A percentile compares a stretch with the other conserved stretches of the same genome.
phyloP scores from a whole-genome alignment of 2,797 vertebrate genomes.

The Scyliorhinus canicula region DNA sequence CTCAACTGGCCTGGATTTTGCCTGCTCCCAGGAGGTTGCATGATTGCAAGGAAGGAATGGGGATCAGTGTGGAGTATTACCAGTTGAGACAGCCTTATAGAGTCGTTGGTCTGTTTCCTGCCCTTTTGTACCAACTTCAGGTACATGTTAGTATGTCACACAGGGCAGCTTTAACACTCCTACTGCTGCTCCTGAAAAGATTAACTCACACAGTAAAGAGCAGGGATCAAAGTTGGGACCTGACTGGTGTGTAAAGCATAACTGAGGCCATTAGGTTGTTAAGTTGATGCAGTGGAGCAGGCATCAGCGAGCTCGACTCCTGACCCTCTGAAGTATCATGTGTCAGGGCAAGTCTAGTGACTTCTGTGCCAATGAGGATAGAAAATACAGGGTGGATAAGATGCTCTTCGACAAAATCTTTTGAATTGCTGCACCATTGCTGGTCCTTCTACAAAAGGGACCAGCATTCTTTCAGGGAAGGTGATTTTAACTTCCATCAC shows the following conservation, averaged over 20 bases:
- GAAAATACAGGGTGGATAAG: neutral
- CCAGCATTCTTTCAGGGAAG: neutral
- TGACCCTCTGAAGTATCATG: neutral
- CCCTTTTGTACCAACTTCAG: neutral
- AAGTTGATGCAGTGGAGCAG: neutral
- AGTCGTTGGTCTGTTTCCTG: neutral
- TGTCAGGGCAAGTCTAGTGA: neutral
- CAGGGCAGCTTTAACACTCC: neutral
- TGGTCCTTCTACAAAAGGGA: neutral
- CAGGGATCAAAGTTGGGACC: neutral
- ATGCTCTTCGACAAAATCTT: neutral
- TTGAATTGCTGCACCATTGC: neutral
- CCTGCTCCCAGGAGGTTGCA: neutral
- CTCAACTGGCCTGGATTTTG: neutral
- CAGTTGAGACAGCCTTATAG: neutral
- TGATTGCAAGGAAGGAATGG: neutral
- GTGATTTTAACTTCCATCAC: neutral
- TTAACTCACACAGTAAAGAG: neutral
- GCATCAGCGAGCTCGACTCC: neutral
- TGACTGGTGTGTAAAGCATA: neutral
- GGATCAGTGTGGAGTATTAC: neutral
- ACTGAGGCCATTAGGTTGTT: neutral
- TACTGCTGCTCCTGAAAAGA: neutral
- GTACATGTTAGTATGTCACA: neutral
- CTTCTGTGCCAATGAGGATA: neutral